A percentile compares a stretch with the other conserved stretches of the same genome.
These are phyloP conservation scores for Labeo catla DNA, from an alignment of 2,113 vertebrate species.

Conservation along the genomic window DNA sequence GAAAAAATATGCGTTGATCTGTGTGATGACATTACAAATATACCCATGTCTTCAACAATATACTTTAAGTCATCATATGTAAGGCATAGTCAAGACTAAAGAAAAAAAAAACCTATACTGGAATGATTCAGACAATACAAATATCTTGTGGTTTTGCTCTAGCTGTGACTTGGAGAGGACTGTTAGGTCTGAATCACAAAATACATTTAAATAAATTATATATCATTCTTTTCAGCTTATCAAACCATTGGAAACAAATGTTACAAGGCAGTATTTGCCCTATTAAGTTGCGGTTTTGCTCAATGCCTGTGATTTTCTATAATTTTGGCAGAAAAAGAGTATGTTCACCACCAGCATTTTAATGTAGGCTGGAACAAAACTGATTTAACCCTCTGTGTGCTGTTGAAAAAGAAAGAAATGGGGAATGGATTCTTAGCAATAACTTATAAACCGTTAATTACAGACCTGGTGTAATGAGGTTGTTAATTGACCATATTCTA, in stretches of 20 bases:
- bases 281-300: conserved; percentile 9
- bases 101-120: background rate
- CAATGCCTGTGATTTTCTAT: conserved; percentile 27
- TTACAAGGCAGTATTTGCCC: conserved; percentile 1
- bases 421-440: background rate
- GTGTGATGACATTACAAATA: background rate
- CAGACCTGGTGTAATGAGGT: background rate
- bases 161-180: background rate
- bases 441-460: background rate
- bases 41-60: background rate
- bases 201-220: background rate
- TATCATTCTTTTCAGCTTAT: conserved; percentile 11
- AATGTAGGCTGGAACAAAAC: conserved; percentile 8
- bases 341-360: conserved; percentile 27
- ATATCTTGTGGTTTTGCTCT: conserved; percentile 17
- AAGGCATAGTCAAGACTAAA: background rate
- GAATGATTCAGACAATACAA: background rate
- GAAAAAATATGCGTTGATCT: background rate
- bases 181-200: conserved; percentile 12
- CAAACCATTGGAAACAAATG: background rate
- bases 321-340: background rate
- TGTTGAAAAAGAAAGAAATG: background rate
- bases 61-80: background rate
- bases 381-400: background rate
- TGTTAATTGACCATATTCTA: background rate